Evolutionary conservation across 2,888 invertebrate genomes (phyloP), one percentile per base, ranked within the genome.

Genomic region (Cinara cedri): DNA sequence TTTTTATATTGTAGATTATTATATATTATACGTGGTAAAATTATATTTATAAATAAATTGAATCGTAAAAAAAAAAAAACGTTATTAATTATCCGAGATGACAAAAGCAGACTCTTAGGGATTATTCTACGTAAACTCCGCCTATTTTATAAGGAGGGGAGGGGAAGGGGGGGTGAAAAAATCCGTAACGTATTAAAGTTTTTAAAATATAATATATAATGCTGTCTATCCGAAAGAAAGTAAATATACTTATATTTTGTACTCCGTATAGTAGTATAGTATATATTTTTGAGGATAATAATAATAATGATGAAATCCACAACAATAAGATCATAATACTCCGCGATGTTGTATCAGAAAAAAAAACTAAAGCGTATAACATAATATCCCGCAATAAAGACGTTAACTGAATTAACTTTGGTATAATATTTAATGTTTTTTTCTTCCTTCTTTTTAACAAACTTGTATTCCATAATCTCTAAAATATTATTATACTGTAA

Each of bases 281-380:
- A 54, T 54, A 55, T 55, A 55, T 21, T 46, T 42, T 62, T 62
- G 24, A 57, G 24, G 3, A 44, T 3, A n/a, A 72, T 4, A 14
- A 57, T 49, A 60, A 72, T 46, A 72, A 62, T 72, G 46, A 57
- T 34, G 34, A 46, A 72, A 44, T 46, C 16, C 13, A 57, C 21
- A 44, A 72, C 57, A 72, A 72, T 57, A 21, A 57, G 24, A 44
- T 72, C 24, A 16, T 34, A 34, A 34, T 34, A 34, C 6, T 24
- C 54, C 54, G 34, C 44, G 24, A 57, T 44, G 44, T 72, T 55
- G 21, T 72, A 44, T 24, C 55, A 13, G 42, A 9, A 42, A 51
- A 49, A 66, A 63, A 62, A 13, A 6, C 16, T 16, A 19, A 63
- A 42, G 44, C 13, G 19, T 63, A n/a, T n/a, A 13, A 13, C 13